Evolutionary conservation across 2,797 vertebrate species (phyloP), one percentile per base, ranked within the genome.

Genomic region (Hippopotamyrus pictus): DNA sequence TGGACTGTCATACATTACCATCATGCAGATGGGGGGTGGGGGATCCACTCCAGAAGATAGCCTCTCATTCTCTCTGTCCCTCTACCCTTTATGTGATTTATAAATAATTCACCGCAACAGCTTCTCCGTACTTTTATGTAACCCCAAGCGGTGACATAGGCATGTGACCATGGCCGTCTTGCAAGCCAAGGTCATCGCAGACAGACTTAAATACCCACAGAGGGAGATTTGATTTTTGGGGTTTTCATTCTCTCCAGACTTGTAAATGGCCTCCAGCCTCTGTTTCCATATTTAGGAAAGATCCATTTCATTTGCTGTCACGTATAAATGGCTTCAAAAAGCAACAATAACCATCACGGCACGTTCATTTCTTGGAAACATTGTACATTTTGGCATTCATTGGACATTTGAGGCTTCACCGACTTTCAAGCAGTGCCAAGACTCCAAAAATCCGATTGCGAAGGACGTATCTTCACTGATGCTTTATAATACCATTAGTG

Each of bases 61-160:
- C 11, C 48, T 46, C 51, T 62, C 37, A 44, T 53, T 86, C 89
- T 57, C 50, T n/a, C 17, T 46, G 48, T 41, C 88, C 12, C 84
- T 7, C 88, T 17, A 51, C 82, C 82, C 14, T 62, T 86, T 88
- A 93, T 94, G 93, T 92, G 92, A 91, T 82, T 87, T 91, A 94
- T 93, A 93, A 95, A 94, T 94, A 93, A 95, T 95, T 95, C 92
- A 95, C 91, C 59, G 89, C 90, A 89, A 91, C 86, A 90, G 54
- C 33, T 57, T 44, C 54, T 88, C 12, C 25, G 65, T 12, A 12
- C 37, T 90, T 87, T 62, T 88, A 83, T 79, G 69, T 88, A 88
- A 89, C 33, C 48, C 57, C 33, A 22, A 54, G 25, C 46, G n/a
- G 53, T 59, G 76, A 90, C 88, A 83, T 88, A 65, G 54, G 14